Evolutionary conservation across 2,113 vertebrate species (phyloP).

Genomic region (Atractosteus spatula): DNA sequence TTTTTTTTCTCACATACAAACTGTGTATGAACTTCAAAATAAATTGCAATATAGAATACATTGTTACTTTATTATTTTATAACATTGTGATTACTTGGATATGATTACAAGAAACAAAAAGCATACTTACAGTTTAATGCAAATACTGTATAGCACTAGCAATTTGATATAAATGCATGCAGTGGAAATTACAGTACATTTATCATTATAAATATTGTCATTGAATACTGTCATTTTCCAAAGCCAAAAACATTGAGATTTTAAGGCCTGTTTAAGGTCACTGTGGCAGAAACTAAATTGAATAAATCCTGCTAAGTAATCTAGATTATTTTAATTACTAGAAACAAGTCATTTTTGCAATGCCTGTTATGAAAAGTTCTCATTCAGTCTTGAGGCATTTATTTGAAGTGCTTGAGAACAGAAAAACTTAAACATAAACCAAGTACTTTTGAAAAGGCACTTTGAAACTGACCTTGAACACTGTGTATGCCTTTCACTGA

Average conservation of each 20-base stretch:
- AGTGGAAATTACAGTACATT: background rate
- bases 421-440: background rate
- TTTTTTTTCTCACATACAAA: too few species aligned
- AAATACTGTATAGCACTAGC: too few species aligned
- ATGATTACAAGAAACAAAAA: background rate
- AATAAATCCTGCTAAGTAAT: too few species aligned
- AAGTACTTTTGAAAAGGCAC: background rate
- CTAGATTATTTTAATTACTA: background rate
- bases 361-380: background rate
- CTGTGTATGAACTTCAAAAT: too few species aligned
- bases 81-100: too few species aligned
- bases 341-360: background rate
- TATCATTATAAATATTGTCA: background rate
- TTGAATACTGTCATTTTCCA: background rate
- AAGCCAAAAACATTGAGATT: too few species aligned
- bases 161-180: background rate
- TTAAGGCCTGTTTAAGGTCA: too few species aligned
- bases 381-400: too few species aligned
- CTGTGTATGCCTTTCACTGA: background rate
- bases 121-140: background rate
- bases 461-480: conserved; percentile 3
- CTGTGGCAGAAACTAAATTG: too few species aligned
- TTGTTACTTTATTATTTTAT: too few species aligned
- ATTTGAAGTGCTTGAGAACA: background rate
- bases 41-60: too few species aligned